Percentiles rank a stretch among this genome's conserved stretches.
phyloP scores from a whole-genome alignment of 2,113 vertebrate genomes.

The Tichodroma muraria region DNA sequence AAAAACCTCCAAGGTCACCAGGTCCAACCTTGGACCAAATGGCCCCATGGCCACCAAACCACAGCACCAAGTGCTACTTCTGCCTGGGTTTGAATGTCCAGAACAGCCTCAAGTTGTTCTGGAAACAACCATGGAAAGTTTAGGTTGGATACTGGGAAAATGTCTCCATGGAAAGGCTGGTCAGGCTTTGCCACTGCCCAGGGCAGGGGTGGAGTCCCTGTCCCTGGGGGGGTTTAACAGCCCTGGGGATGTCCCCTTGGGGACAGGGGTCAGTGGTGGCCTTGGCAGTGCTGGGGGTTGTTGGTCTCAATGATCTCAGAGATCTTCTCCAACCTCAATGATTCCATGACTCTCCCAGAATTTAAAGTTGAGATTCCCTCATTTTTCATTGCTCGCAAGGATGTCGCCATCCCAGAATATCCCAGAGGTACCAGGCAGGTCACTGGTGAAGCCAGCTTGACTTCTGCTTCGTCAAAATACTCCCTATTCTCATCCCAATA shows the following conservation, averaged over 20 bases:
- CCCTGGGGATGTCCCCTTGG: not conserved
- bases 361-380: not conserved
- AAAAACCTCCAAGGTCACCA: not conserved
- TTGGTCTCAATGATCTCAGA: accelerated
- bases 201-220: not conserved
- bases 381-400: not conserved
- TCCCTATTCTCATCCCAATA: not conserved
- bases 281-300: not conserved
- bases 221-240: not conserved
- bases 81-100: not conserved
- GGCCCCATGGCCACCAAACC: not conserved
- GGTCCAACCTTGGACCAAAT: too few species aligned
- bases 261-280: not conserved
- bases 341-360: not conserved
- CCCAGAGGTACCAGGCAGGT: not conserved
- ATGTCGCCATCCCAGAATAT: not conserved
- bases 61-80: not conserved
- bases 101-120: not conserved
- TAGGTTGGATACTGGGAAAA: not conserved
- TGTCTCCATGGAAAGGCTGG: too few species aligned
- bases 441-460: not conserved
- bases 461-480: not conserved
- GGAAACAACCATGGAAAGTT: not conserved
- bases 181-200: not conserved
- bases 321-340: not conserved